Evolutionary conservation across 2,797 vertebrate species (phyloP).

Genomic region (Limosa lapponica): DNA sequence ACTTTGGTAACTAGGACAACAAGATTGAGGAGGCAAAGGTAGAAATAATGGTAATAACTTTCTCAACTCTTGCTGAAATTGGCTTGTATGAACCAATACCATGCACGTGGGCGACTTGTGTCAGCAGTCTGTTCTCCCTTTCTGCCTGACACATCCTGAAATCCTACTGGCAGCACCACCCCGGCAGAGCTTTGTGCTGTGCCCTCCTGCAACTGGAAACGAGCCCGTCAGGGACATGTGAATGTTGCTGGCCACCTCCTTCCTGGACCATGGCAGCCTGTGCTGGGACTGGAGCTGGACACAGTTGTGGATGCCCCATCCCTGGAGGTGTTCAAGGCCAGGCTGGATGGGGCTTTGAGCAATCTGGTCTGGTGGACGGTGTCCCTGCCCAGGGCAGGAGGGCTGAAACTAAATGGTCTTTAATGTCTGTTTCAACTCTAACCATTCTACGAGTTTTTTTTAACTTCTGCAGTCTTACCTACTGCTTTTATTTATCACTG

Average conservation of each 20-base stretch:
- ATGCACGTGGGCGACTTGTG: background rate
- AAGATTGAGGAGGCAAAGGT: constrained; percentile 46
- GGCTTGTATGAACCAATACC: constrained; percentile 5
- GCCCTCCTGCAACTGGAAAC: background rate
- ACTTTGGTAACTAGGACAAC: constrained; percentile 61
- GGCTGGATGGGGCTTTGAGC: background rate
- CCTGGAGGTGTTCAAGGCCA: background rate
- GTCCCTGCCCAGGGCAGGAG: background rate
- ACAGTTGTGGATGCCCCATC: background rate
- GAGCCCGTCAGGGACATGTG: background rate
- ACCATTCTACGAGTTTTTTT: background rate
- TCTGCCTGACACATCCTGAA: background rate
- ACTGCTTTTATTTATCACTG: background rate
- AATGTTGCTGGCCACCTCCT: background rate
- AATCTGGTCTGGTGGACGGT: background rate
- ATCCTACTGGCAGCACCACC: background rate
- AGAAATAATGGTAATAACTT: constrained; percentile 54
- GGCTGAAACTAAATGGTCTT: background rate
- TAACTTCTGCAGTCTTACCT: background rate
- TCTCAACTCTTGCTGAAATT: constrained; percentile 20
- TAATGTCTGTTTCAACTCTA: background rate
- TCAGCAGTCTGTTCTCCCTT: background rate
- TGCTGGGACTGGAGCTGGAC: background rate
- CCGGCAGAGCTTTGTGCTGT: background rate
- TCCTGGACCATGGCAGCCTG: background rate